Evolutionary conservation across 2,797 vertebrate species (phyloP).

Genomic region (Lateolabrax maculatus): DNA sequence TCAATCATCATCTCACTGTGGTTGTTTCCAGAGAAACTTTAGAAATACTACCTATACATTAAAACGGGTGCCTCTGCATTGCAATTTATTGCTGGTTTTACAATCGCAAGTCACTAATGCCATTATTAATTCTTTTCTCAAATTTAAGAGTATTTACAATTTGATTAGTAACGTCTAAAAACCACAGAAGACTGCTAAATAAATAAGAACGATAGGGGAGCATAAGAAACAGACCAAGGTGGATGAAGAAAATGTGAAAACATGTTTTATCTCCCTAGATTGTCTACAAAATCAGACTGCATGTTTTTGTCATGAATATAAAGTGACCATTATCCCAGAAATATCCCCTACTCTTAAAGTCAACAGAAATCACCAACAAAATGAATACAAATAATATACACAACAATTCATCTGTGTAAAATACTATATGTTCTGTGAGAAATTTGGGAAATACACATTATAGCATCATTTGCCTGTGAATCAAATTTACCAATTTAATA

Average conservation of each 20-base stretch:
- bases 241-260: conserved; percentile 80
- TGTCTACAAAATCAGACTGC: conserved; percentile 72
- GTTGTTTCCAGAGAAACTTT: conserved; percentile 85
- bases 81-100: conserved; percentile 93
- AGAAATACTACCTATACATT: conserved; percentile 87
- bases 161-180: conserved; percentile 87
- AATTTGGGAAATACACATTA: conserved; percentile 29
- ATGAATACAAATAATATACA: conserved; percentile 55
- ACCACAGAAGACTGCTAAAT: conserved; percentile 85
- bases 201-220: conserved; percentile 88
- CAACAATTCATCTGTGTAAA: conserved; percentile 57
- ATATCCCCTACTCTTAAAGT: conserved; percentile 35
- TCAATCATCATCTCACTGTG: conserved; percentile 86
- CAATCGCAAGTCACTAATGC: conserved; percentile 88
- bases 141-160: conserved; percentile 88
- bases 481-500: conserved; percentile 34
- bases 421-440: conserved; percentile 38
- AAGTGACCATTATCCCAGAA: conserved; percentile 68
- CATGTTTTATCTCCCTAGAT: conserved; percentile 73
- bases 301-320: conserved; percentile 55
- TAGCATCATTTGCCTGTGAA: conserved; percentile 24
- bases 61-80: conserved; percentile 88
- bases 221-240: conserved; percentile 79
- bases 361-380: conserved; percentile 58
- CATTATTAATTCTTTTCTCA: conserved; percentile 78